These are phyloP conservation scores for Eueides isabella DNA, from an alignment of 1,140 invertebrate genomes.

Conservation along the genomic window DNA sequence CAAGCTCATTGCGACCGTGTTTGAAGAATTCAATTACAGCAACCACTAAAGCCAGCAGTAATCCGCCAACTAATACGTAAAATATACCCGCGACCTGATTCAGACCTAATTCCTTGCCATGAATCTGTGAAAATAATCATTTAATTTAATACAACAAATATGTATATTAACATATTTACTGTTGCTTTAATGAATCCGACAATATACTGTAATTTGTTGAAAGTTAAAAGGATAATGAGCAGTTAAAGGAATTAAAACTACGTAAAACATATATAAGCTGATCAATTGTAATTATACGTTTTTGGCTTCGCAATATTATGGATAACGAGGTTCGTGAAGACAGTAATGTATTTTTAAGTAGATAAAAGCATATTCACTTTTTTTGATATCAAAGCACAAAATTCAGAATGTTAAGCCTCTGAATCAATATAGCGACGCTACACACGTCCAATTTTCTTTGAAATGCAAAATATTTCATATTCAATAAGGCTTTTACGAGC, in stretches of 20 bases:
- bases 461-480: constrained; percentile 1
- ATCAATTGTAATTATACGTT: neutral
- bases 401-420: neutral
- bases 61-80: constrained; percentile 97
- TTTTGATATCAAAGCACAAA: neutral
- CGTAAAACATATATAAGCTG: neutral
- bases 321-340: neutral
- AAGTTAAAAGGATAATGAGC: neutral
- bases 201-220: neutral
- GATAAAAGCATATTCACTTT: neutral
- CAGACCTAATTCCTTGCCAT: constrained; percentile 89
- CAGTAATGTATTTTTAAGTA: neutral
- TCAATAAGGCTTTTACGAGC: neutral
- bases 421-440: neutral
- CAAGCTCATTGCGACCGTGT: constrained; percentile 91
- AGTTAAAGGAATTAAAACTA: neutral
- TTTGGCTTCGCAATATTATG: neutral
- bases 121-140: constrained; percentile 29
- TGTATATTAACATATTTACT: too few relatives aligned
- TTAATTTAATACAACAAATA: neutral
- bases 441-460: neutral
- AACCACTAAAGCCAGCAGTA: constrained; percentile 93
- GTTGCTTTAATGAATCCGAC: too few relatives aligned
- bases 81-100: constrained; percentile 99
- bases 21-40: constrained; percentile 97